Base-by-base conservation (phyloP, 2,888 invertebrate genomes). In the Drosophila nr. fundita region DNA sequence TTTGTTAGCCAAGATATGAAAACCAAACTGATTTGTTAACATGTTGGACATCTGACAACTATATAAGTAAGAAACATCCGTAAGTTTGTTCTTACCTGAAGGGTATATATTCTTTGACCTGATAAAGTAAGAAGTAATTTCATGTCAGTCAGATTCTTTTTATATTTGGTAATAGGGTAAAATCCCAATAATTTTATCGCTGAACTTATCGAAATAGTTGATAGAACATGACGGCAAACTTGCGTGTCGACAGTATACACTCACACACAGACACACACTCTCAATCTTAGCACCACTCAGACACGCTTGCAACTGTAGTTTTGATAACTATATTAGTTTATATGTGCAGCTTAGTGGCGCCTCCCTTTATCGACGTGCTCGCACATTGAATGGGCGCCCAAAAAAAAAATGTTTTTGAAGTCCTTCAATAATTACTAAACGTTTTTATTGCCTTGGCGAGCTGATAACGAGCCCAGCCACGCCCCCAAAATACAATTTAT, bases 151-250 rank as follows among this genome's bases (percentile, higher is more conserved):
- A 57, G 52, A 45, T 60, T 65, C 62, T 62, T 63, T 72, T 40
- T 69, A 57, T 72, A 74, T 68, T 72, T 77, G 68, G 64, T 68
- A 78, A 75, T 80, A 49, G 78, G 57, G 60, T 61, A 57, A 71
- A 86, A 73, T 87, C 68, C 70, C 21, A 62, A 77, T 77, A 77
- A 75, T 80, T 88, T 84, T 79, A 85, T 89, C 89, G 79, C 82
- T 87, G 68, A 87, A 89, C 79, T 87, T 87, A 87, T 89, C 79
- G 85, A 79, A 84, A 84, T 84, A 89, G 89, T 81, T 87, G 69
- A 73, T 65, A 72, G 82, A 83, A 80, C 83, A 80, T 76, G 78
- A 73, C 61, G 82, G 61, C 73, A 69, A 87, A 85, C 85, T 85
- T 85, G 87, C 85, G 84, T 87, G 87, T 70, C 67, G 73, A 72